Evolutionary conservation across 2,888 invertebrate genomes (phyloP).

Genomic region (Agrotis ipsilon): DNA sequence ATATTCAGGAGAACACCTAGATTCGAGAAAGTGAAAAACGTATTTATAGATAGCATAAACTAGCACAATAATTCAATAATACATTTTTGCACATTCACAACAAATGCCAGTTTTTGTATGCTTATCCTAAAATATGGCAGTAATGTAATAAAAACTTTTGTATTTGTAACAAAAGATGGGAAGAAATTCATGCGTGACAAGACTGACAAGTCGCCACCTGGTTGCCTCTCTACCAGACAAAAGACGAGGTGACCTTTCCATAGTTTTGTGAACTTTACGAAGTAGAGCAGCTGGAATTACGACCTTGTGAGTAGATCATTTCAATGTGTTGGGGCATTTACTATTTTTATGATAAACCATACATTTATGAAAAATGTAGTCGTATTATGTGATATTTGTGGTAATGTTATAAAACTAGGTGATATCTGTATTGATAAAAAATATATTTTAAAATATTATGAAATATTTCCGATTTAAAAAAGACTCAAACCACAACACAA

Average conservation of each 20-base stretch:
- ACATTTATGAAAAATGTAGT: too few relatives aligned
- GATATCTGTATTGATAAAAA: conserved; percentile 9
- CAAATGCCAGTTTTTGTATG: neutral
- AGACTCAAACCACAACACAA: neutral
- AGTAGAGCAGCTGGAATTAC: conserved; percentile 29
- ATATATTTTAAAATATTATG: conserved; percentile 9
- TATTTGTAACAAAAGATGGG: conserved; percentile 27
- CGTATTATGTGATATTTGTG: neutral
- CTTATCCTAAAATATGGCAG: neutral
- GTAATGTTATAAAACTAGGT: neutral
- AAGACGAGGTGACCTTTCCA: conserved; percentile 32
- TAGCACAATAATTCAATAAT: neutral
- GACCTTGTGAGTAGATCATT: conserved; percentile 22
- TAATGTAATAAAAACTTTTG: neutral
- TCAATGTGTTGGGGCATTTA: conserved; percentile 9
- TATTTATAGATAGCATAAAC: neutral
- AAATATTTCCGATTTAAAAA: neutral
- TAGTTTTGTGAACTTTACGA: conserved; percentile 22
- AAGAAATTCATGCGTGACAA: conserved; percentile 28
- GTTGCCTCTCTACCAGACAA: conserved; percentile 10
- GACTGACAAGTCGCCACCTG: conserved; percentile 15
- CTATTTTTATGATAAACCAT: neutral
- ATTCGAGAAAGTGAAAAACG: neutral
- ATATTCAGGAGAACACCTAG: neutral
- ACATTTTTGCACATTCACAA: too few relatives aligned